Evolutionary conservation across 2,797 vertebrate species (phyloP).

Genomic region (Lophotriccus pileatus): DNA sequence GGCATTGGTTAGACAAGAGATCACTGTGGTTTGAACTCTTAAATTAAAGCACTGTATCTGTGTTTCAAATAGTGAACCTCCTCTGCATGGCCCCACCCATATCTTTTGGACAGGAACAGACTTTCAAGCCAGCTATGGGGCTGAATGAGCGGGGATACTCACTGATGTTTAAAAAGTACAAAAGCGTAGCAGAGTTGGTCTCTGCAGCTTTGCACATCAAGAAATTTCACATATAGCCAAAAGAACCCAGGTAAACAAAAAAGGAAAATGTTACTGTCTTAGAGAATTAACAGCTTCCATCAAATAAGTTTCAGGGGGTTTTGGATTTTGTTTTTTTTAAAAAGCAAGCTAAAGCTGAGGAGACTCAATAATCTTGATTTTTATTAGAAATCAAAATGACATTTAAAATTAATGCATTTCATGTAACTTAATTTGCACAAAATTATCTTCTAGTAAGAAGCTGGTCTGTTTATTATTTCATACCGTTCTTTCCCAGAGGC

Average conservation of each 20-base stretch:
- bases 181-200: background rate
- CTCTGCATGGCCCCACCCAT: background rate
- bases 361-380: background rate
- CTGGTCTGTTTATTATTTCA: constrained; percentile 19
- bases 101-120: background rate
- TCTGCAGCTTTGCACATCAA: background rate
- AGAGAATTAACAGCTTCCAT: background rate
- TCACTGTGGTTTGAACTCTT: background rate
- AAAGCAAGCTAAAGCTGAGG: background rate
- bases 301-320: background rate
- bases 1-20: background rate
- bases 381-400: constrained; percentile 1
- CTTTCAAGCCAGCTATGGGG: background rate
- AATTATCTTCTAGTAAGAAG: constrained; percentile 19
- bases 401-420: constrained; percentile 47
- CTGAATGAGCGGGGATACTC: background rate
- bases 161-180: background rate
- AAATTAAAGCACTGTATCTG: background rate
- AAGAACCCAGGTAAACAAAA: background rate
- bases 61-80: background rate
- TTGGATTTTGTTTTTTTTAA: background rate
- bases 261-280: background rate
- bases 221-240: background rate
- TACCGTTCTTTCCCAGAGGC: constrained; percentile 35
- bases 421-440: constrained; percentile 13